Conservation (phyloP, 2,113 vertebrate genomes). For the Pteruthius melanotis region DNA sequence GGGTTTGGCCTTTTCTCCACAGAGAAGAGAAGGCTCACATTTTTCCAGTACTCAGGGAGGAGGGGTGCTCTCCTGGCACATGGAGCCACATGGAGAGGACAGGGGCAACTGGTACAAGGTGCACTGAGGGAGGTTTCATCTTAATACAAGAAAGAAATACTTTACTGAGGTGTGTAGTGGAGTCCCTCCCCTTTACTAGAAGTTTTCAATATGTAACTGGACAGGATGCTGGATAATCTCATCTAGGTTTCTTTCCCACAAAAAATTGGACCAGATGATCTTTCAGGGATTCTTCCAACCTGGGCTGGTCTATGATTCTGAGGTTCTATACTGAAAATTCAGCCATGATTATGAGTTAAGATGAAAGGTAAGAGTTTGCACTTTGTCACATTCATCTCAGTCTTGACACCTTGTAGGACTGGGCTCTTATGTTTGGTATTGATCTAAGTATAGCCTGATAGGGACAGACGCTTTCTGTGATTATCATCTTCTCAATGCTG, state of each 20-base stretch:
- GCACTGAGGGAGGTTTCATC: neutral
- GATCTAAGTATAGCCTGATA: accelerated
- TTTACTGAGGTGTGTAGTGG: neutral
- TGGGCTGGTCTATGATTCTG: neutral
- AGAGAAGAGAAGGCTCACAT: neutral
- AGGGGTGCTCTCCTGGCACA: neutral
- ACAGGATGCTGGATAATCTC: neutral
- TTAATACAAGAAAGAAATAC: neutral
- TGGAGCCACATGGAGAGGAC: neutral
- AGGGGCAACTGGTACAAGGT: neutral
- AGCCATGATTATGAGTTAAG: neutral
- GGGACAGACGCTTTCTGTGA: neutral
- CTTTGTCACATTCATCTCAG: neutral
- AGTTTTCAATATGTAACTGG: neutral
- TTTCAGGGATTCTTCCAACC: neutral
- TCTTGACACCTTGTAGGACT: neutral
- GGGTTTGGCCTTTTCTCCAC: neutral
- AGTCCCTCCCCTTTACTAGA: neutral
- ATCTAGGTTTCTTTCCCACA: neutral
- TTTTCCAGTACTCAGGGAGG: neutral
- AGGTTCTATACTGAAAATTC: neutral
- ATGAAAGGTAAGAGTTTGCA: neutral
- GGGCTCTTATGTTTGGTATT: neutral
- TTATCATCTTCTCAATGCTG: neutral
- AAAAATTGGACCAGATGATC: neutral